Evolutionary conservation across 2,113 vertebrate species (phyloP).

Genomic region (Zosterops borbonicus): DNA sequence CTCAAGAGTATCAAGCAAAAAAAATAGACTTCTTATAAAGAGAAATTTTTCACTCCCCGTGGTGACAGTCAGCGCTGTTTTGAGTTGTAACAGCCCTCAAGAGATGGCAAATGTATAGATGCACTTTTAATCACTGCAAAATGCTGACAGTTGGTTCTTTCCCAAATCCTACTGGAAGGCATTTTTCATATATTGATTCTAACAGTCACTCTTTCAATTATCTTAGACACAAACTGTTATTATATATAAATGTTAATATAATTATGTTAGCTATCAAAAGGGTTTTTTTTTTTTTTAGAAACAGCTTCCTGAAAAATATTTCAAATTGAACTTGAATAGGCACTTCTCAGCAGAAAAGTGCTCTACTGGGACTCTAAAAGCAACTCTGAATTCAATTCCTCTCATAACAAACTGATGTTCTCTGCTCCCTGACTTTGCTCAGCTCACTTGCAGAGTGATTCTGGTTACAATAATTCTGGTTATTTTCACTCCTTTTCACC

Average conservation of each 20-base stretch:
- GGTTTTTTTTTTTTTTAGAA: not conserved
- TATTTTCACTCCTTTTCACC: not conserved
- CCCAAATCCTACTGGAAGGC: not conserved
- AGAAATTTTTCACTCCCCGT: not conserved
- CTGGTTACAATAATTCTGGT: no score
- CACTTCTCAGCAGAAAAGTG: not conserved
- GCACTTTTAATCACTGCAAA: not conserved
- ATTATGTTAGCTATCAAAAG: not conserved
- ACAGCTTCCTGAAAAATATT: not conserved
- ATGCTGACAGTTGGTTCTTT: not conserved
- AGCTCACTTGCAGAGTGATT: not conserved
- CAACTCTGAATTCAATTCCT: conserved; percentile 11
- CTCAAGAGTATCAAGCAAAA: not conserved
- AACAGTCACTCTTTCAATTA: not conserved
- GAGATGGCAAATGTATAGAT: not conserved
- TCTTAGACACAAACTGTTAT: not conserved
- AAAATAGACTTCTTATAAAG: not conserved
- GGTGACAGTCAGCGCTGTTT: not conserved
- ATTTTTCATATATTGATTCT: not conserved
- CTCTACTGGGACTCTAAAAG: not conserved
- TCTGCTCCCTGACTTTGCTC: not conserved
- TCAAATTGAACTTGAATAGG: conserved; percentile 28
- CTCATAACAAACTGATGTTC: not conserved
- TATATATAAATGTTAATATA: conserved; percentile 8
- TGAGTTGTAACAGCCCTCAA: not conserved